Evolutionary conservation across 1,140 invertebrate genomes (phyloP).

Genomic region (Drosophila subpulchrella): DNA sequence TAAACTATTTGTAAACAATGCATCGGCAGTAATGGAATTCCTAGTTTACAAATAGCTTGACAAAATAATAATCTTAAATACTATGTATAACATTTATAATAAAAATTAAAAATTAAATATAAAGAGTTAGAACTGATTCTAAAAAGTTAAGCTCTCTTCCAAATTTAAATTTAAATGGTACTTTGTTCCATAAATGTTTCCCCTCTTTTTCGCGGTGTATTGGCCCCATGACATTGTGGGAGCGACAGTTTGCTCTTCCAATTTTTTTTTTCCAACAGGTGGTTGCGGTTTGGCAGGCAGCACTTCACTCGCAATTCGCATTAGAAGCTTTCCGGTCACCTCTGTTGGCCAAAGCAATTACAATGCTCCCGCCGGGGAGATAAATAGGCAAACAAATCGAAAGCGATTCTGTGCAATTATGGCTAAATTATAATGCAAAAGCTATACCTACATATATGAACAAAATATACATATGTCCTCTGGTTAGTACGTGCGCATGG

Average conservation of each 20-base stretch:
- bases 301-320: conserved; percentile 7
- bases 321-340: conserved; percentile 2
- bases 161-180: not conserved
- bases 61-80: too few species aligned
- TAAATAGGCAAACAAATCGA: conserved; percentile 35
- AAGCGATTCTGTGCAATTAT: conserved; percentile 32
- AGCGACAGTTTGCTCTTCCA: conserved; percentile 2
- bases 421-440: conserved; percentile 1
- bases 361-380: conserved; percentile 15
- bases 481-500: conserved; percentile 5
- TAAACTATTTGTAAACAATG: not conserved
- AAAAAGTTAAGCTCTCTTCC: too few species aligned
- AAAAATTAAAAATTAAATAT: too few species aligned
- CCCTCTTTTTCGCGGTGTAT: not conserved
- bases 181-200: not conserved
- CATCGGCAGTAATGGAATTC: not conserved
- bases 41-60: too few species aligned
- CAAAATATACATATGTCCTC: conserved; percentile 6
- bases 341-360: conserved; percentile 25
- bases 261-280: conserved; percentile 38
- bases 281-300: conserved; percentile 25
- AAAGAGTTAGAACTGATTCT: too few species aligned
- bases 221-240: conserved; percentile 29
- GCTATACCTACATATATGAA: not conserved
- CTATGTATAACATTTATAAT: too few species aligned